Base-by-base conservation (phyloP, 2,888 invertebrate species). In the Heliconius cydno region DNA sequence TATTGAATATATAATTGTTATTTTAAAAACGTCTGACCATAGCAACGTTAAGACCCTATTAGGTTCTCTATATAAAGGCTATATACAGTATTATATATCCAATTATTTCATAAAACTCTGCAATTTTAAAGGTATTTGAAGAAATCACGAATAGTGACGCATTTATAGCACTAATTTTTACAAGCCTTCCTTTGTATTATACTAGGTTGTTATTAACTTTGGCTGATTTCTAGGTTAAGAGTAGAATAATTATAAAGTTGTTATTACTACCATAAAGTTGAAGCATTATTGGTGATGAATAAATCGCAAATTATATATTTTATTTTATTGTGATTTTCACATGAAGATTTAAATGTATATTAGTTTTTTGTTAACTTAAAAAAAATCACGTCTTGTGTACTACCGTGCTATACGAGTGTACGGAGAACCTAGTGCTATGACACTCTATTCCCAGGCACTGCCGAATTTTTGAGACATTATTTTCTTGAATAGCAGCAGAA, bases 71-170 rank as follows among this genome's bases (percentile, higher is more conserved):
- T 19, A 19, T 19, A 22, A 7, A 52, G 3, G 19, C 52, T 19
- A 0, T 52, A 52, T 19, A 19, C 9, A n/a, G n/a, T 22, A 57
- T 22, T 57, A 22, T 57, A 22, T 57, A 60, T n/a, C n/a, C 10
- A 10, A n/a, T 10, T 65, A 65, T 15, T 65, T 65, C 25, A 25
- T 41, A n/a, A 41, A 70, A 73, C n/a, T 34, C 7, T 57, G 34
- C 72, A 57, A 72, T 72, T 34, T 72, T 57, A 57, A 34, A 13
- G n/a, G 30, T 57, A 72, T 72, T 72, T 22, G 12, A 72, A 52
- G 72, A 73, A 73, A 34, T 57, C n/a, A 73, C 30, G 57, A 34
- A 73, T 25, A 60, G 3, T 73, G 72, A 73, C n/a, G 34, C 60
- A 60, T 73, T 38, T 34, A 60, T 34, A 38, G 73, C 38, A 38